Base-by-base conservation (phyloP, 1,140 invertebrate species). In the Steinernema feltiae region DNA sequence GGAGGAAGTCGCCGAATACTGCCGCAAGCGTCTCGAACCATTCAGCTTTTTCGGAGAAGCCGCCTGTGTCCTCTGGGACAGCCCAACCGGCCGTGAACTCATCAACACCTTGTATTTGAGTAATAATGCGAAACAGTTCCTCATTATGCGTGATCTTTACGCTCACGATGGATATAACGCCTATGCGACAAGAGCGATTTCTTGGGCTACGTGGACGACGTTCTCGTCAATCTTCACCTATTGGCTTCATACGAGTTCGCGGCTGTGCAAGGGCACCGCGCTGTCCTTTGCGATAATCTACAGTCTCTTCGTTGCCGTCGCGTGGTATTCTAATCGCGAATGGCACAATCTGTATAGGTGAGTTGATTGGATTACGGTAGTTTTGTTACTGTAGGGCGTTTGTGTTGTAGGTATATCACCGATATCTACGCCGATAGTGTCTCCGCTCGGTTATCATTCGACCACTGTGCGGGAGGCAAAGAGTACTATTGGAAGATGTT, bases 401-500 rank as follows among this genome's bases (percentile, higher is more conserved):
- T 15, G 18, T 32, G 46, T 79, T 80, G 27, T 48, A 80, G 79
- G 48, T 81, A 82, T 70, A 46, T 82, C 21, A 81, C 76, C 1
- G 80, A 81, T 75, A 71, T 82, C 29, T 53, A 81, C 74, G 76
- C 80, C 7, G 80, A 81, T 32, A 69, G 48, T 18, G 69, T 69
- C 29, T 48, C 80, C n/a, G 78, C 81, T 0, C 71, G 71, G 2
- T 27, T 74, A 1, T 81, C 80, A 0, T 75, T 80, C 53, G 74
- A 76, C 17, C 76, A 82, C 70, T 78, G 69, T n/a, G 77, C 73
- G 24, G 80, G 80, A 12, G 80, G 80, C 48, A 82, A 76, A 32
- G 80, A 82, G 30, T 82, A 80, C 30, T 82, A 82, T 48, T 75
- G 72, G 80, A 82, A 82, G 69, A 46, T 79, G 78, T 48, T 82